phyloP scores from a whole-genome alignment of 2,888 invertebrate species.

The Imbricaverruca yamaguchii region DNA sequence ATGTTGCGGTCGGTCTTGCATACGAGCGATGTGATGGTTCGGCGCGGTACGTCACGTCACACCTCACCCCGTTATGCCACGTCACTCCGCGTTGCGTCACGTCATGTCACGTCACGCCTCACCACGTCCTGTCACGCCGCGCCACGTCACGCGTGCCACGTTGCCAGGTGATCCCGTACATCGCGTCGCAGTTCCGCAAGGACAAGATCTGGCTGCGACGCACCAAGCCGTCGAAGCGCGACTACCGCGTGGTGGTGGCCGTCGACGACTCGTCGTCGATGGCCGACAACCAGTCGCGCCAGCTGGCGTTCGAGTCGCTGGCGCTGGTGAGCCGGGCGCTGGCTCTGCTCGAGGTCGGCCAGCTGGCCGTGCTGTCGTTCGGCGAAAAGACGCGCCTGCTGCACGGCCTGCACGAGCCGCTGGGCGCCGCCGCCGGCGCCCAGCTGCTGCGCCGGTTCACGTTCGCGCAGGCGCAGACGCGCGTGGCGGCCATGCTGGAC shows the following conservation, averaged over 20 bases:
- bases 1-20: too few species aligned
- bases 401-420: slow-evolving; percentile 77
- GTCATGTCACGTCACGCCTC: too few species aligned
- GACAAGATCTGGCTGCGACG: slow-evolving; percentile 98
- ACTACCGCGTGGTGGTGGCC: slow-evolving; percentile 93
- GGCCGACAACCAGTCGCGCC: slow-evolving; percentile 50
- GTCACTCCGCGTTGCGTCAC: too few species aligned
- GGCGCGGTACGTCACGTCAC: too few species aligned
- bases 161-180: slow-evolving; percentile 81
- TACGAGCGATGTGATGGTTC: too few species aligned
- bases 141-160: background rate
- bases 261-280: slow-evolving; percentile 84
- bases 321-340: slow-evolving; percentile 82
- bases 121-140: too few species aligned
- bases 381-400: slow-evolving; percentile 77
- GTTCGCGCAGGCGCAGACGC: slow-evolving; percentile 84
- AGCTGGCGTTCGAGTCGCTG: slow-evolving; percentile 88
- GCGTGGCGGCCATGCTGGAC: slow-evolving; percentile 71
- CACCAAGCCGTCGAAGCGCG: slow-evolving; percentile 87
- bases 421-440: slow-evolving; percentile 77
- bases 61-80: too few species aligned
- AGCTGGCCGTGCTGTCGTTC: slow-evolving; percentile 83
- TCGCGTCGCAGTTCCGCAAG: slow-evolving; percentile 96
- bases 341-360: slow-evolving; percentile 86
- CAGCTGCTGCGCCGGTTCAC: slow-evolving; percentile 47